Evolutionary conservation across 2,888 invertebrate genomes (phyloP).

Genomic region (Tenodera sinensis): DNA sequence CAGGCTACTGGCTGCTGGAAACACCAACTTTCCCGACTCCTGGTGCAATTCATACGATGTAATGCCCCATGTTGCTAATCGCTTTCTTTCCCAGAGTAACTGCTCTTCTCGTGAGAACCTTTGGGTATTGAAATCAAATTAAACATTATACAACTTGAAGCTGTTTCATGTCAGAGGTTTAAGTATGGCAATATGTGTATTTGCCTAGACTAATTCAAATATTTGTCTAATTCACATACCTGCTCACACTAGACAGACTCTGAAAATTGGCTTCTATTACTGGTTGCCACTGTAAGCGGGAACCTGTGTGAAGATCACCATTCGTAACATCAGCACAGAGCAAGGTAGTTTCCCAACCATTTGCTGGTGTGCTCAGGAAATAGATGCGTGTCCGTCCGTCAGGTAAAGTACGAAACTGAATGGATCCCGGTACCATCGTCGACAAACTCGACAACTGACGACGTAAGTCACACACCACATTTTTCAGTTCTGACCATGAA

Average conservation of each 20-base stretch:
- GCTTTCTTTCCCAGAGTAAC: conserved; percentile 84
- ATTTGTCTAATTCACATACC: conserved; percentile 39
- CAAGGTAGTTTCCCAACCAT: conserved; percentile 86
- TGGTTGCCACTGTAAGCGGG: conserved; percentile 60
- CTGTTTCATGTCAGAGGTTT: no score
- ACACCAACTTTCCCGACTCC: conserved; percentile 78
- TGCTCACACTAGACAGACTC: conserved; percentile 53
- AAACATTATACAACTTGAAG: background rate
- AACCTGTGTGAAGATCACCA: conserved; percentile 18
- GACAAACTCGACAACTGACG: conserved; percentile 74
- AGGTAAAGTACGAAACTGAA: conserved; percentile 72
- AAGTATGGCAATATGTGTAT: no score
- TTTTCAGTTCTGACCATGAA: conserved; percentile 76
- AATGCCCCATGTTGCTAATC: conserved; percentile 89
- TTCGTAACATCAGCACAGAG: conserved; percentile 71
- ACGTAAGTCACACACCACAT: conserved; percentile 75
- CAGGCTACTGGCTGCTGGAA: conserved; percentile 84
- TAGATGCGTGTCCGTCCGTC: conserved; percentile 83
- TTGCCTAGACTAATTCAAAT: background rate
- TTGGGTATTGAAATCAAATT: background rate
- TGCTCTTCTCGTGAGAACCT: conserved; percentile 85
- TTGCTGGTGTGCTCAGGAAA: conserved; percentile 82
- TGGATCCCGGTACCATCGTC: conserved; percentile 76
- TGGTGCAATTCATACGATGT: conserved; percentile 88
- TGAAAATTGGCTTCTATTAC: conserved; percentile 75